These are phyloP conservation scores for Cheilosia grossa DNA, from an alignment of 2,888 invertebrate genomes.

Conservation along the genomic window DNA sequence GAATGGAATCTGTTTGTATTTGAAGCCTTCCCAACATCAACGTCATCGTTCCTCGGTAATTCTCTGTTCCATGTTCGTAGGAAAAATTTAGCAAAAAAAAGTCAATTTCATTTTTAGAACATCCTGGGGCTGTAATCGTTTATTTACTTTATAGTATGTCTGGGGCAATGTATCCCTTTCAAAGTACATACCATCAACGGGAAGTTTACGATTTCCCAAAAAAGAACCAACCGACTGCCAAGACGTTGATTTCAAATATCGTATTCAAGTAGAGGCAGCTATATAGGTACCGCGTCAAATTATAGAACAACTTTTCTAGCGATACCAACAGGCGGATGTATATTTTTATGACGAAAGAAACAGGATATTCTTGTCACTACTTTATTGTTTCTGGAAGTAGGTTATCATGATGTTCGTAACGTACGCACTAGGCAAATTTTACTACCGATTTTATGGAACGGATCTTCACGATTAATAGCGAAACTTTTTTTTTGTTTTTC, in stretches of 20 bases:
- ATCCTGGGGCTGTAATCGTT: slow-evolving; percentile 34
- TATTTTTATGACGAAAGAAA: too few relatives aligned
- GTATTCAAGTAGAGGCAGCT: not conserved
- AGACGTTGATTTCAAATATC: slow-evolving; percentile 10
- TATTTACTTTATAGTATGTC: slow-evolving; percentile 26
- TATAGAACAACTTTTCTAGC: too few relatives aligned
- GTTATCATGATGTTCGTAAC: too few relatives aligned
- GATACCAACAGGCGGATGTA: too few relatives aligned
- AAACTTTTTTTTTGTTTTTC: too few relatives aligned
- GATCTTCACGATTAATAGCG: too few relatives aligned
- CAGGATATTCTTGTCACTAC: too few relatives aligned
- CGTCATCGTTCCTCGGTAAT: slow-evolving; percentile 8
- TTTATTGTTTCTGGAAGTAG: too few relatives aligned
- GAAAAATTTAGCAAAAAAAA: slow-evolving; percentile 15
- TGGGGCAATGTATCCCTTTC: slow-evolving; percentile 12
- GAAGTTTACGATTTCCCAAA: slow-evolving; percentile 30
- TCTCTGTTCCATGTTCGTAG: not conserved
- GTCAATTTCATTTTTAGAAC: slow-evolving; percentile 18
- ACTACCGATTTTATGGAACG: too few relatives aligned
- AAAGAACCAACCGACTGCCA: not conserved
- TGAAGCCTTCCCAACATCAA: slow-evolving; percentile 15
- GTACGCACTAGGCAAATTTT: too few relatives aligned
- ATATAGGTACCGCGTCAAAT: too few relatives aligned
- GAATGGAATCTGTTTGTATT: slow-evolving; percentile 25
- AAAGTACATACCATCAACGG: slow-evolving; percentile 4